Percentiles rank a stretch among this genome's conserved stretches.
phyloP scores from a whole-genome alignment of 2,888 invertebrate genomes.

The Doris montereyensis region DNA sequence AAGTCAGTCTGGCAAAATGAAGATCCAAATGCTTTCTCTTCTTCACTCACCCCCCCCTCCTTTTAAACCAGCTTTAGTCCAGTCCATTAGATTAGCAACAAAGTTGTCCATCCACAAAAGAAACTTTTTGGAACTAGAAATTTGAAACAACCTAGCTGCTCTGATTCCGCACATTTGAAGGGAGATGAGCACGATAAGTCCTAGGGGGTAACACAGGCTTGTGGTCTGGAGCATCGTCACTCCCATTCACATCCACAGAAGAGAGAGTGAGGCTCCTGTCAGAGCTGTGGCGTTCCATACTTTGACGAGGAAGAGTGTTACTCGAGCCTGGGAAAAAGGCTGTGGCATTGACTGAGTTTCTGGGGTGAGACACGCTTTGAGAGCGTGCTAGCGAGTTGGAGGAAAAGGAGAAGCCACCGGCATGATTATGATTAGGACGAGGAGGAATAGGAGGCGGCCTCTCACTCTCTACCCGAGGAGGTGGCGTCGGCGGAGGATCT shows the following conservation, averaged over 20 bases:
- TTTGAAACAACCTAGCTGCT: conserved; percentile 55
- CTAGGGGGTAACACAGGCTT: conserved; percentile 70
- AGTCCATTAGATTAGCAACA: no score
- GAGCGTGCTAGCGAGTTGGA: conserved; percentile 26
- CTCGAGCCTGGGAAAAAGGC: conserved; percentile 37
- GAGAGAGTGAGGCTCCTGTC: neutral
- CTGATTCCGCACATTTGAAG: conserved; percentile 57
- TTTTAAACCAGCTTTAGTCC: no score
- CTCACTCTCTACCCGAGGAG: conserved; percentile 78
- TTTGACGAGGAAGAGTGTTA: conserved; percentile 59
- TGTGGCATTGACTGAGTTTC: conserved; percentile 46
- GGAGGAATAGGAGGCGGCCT: conserved; percentile 80
- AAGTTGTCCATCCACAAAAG: no score
- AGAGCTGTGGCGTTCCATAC: conserved; percentile 54
- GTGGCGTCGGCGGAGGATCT: conserved; percentile 78
- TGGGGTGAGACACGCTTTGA: conserved; percentile 37
- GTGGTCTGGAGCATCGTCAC: conserved; percentile 46
- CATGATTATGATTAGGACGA: conserved; percentile 70
- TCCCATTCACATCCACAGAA: conserved; percentile 55
- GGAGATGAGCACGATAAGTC: conserved; percentile 59
- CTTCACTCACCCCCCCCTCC: no score
- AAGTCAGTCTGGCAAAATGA: no score
- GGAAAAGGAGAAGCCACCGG: neutral
- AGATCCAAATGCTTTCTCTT: no score
- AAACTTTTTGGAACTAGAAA: neutral